Evolutionary conservation across 1,140 invertebrate species (phyloP), one percentile per base, ranked within the genome.

Genomic region (Cydia splendana): DNA sequence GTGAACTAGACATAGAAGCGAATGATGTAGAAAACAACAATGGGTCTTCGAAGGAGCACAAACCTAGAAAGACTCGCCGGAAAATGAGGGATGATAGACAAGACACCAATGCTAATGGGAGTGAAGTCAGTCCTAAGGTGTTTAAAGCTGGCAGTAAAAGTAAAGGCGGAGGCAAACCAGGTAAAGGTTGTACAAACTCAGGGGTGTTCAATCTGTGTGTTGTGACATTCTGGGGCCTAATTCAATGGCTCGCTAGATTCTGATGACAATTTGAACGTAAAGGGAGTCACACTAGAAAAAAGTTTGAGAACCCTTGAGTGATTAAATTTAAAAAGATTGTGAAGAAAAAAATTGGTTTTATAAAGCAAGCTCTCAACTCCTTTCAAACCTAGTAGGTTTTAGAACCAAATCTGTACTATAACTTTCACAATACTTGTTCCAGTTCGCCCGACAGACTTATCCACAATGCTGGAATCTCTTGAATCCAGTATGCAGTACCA

Each of bases 11-110:
- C 78, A 93, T 93, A 74, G 93, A 93, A 76, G 83, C 87, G 0
- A 91, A 94, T 83, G 93, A 93, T 84, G 78, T 90, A 12, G 91
- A 91, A 45, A 93, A 93, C 77, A 94, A 93, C 77, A 93, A 94
- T 73, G 88, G 92, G 10, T 86, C 82, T 5, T 81, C 85, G 1
- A 93, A 93, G 76, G 93, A 92, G 0, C 86, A 93, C 69, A 94
- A 93, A 75, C 85, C 89, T 2, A 78, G 91, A 65, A 93, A 93
- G 78, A 91, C 89, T 4, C 80, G 89, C 38, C 84, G 93, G 80
- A 93, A 92, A 91, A 79, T 83, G 5, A 86, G 91, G 51, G 91
- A 93, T 9, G 92, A 93, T 38, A 83, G 87, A 45, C 85, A 90
- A 71, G 91, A 93, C n/a, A 85, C 78, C 28, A 87, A 83, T 82